Evolutionary conservation across 2,797 vertebrate genomes (phyloP).

Genomic region (Molossus alvarezi): DNA sequence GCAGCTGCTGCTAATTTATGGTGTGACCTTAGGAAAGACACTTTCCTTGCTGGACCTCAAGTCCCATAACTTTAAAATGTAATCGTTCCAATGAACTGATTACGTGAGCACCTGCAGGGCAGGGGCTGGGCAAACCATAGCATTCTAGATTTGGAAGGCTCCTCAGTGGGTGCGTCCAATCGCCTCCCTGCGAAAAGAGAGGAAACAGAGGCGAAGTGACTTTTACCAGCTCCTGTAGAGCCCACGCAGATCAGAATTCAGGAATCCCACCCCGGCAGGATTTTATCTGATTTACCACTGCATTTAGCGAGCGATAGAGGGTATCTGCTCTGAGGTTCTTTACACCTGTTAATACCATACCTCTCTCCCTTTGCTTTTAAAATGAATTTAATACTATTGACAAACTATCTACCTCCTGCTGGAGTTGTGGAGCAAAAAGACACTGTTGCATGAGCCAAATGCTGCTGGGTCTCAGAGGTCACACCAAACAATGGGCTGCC

Average conservation of each 20-base stretch:
- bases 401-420: neutral
- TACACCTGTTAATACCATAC: neutral
- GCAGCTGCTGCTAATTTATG: neutral
- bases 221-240: neutral
- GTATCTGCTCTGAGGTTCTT: neutral
- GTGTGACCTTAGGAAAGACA: neutral
- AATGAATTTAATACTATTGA: neutral
- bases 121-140: neutral
- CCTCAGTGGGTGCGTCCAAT: neutral
- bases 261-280: neutral
- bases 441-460: neutral
- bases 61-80: neutral
- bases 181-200: neutral
- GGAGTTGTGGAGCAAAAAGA: neutral
- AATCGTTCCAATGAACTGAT: neutral
- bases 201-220: neutral
- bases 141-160: neutral
- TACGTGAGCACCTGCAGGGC: neutral
- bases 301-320: neutral
- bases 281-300: neutral
- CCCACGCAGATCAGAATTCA: neutral
- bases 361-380: neutral
- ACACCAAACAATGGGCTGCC: neutral
- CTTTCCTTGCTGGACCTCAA: neutral
- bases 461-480: neutral